Evolutionary conservation across 2,888 invertebrate species (phyloP).

Genomic region (Melangyna quadrimaculata): DNA sequence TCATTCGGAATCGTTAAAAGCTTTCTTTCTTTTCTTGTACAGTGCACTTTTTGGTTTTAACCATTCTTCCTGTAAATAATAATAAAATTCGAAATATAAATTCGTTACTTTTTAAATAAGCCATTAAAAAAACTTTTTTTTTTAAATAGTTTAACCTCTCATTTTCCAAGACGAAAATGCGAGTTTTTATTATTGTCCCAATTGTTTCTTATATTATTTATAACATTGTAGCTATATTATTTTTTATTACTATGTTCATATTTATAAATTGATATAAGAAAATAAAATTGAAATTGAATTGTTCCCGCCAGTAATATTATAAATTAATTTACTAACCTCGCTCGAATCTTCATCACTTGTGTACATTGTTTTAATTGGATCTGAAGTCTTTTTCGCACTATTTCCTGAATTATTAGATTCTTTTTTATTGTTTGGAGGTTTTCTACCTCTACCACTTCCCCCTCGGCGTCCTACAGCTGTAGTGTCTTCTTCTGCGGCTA

Average conservation of each 20-base stretch:
- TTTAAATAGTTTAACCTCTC: no score
- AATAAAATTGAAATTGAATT: no score
- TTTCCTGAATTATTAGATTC: conserved; percentile 81
- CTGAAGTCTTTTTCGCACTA: conserved; percentile 81
- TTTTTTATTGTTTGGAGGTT: conserved; percentile 83
- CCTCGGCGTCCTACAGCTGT: conserved; percentile 84
- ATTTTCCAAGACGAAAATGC: no score
- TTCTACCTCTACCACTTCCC: conserved; percentile 84
- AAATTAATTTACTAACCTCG: conserved; percentile 84
- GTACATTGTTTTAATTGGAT: conserved; percentile 83
- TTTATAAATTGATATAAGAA: no score
- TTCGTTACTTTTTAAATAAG: no score
- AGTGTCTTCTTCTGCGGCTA: conserved; percentile 94
- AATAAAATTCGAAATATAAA: not conserved
- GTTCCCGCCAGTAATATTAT: no score
- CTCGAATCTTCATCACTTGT: conserved; percentile 92
- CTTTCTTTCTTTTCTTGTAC: conserved; percentile 95
- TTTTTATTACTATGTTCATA: no score
- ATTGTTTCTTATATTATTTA: no score
- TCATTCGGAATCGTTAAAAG: conserved; percentile 94
- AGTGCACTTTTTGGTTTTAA: conserved; percentile 90
- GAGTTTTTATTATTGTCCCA: no score
- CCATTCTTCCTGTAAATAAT: conserved; percentile 89
- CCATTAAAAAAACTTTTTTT: no score
- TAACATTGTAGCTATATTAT: no score